phyloP scores from a whole-genome alignment of 2,113 vertebrate species.

The Chaetodon auriga region DNA sequence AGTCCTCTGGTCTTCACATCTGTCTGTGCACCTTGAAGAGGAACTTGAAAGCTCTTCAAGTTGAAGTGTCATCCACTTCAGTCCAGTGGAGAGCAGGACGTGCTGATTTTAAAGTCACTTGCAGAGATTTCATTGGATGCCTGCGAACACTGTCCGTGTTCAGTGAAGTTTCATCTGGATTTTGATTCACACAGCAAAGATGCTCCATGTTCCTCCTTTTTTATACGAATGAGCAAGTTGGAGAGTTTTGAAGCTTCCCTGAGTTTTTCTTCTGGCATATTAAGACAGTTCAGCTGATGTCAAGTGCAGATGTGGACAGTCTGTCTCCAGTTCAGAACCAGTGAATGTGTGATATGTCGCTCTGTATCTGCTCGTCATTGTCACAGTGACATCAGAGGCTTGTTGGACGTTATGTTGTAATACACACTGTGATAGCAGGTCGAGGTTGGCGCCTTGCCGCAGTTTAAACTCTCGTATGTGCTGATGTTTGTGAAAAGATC shows the following conservation, averaged over 20 bases:
- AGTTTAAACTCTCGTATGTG: slow-evolving; percentile 8
- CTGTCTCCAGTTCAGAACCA: neutral
- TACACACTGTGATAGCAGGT: neutral
- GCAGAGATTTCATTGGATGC: neutral
- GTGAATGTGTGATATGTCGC: neutral
- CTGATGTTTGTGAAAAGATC: slow-evolving; percentile 7
- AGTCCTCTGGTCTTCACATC: slow-evolving; percentile 2
- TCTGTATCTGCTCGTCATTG: too few species aligned
- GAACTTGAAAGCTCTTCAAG: neutral
- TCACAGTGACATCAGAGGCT: neutral
- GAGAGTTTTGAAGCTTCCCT: too few species aligned
- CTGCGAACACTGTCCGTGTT: neutral
- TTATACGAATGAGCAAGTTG: too few species aligned
- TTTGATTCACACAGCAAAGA: neutral
- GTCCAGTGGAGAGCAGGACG: neutral
- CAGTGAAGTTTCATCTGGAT: neutral
- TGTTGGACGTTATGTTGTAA: neutral
- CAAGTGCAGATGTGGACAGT: too few species aligned
- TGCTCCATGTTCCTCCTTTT: neutral
- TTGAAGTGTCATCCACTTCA: neutral
- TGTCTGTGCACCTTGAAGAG: neutral
- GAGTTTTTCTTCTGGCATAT: neutral
- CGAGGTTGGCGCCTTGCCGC: neutral
- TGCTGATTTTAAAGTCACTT: neutral
- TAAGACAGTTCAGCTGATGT: too few species aligned